Evolutionary conservation across 2,113 vertebrate genomes (phyloP).

Genomic region (Eretmochelys imbricata): DNA sequence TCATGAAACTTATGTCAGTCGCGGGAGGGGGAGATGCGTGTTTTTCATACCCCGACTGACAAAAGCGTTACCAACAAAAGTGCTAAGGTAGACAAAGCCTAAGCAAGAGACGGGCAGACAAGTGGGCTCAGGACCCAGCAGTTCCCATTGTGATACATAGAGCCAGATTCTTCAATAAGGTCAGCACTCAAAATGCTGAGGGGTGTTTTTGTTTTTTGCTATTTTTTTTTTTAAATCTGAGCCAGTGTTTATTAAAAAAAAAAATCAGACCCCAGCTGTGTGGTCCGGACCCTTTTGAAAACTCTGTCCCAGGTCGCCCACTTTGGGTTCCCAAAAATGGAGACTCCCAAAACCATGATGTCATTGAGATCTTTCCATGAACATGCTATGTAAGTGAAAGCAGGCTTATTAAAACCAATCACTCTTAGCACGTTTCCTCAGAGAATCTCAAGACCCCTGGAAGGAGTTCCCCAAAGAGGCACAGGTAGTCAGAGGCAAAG

Average conservation of each 20-base stretch:
- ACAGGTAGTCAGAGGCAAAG: not conserved
- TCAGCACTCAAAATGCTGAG: not conserved
- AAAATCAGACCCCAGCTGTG: not conserved
- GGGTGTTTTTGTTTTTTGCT: too few relatives aligned
- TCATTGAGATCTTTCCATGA: not conserved
- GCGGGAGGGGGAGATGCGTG: too few relatives aligned
- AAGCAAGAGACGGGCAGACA: constrained; percentile 36
- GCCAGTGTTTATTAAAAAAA: not conserved
- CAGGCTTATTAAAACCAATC: not conserved
- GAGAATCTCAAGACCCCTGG: not conserved
- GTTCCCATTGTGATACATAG: not conserved
- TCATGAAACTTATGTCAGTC: too few relatives aligned
- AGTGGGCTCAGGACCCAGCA: not conserved
- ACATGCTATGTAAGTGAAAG: not conserved
- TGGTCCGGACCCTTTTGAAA: not conserved
- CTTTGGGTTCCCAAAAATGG: not conserved
- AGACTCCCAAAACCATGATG: not conserved
- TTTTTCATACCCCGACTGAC: too few relatives aligned
- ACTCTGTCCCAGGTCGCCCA: not conserved
- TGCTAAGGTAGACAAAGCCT: too few relatives aligned
- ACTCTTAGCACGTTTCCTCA: not conserved
- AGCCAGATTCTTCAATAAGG: constrained; percentile 14
- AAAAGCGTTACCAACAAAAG: too few relatives aligned
- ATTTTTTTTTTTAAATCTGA: not conserved
- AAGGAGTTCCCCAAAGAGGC: not conserved